Evolutionary conservation across 2,113 vertebrate genomes (phyloP).

Genomic region (Elanoides forficatus): DNA sequence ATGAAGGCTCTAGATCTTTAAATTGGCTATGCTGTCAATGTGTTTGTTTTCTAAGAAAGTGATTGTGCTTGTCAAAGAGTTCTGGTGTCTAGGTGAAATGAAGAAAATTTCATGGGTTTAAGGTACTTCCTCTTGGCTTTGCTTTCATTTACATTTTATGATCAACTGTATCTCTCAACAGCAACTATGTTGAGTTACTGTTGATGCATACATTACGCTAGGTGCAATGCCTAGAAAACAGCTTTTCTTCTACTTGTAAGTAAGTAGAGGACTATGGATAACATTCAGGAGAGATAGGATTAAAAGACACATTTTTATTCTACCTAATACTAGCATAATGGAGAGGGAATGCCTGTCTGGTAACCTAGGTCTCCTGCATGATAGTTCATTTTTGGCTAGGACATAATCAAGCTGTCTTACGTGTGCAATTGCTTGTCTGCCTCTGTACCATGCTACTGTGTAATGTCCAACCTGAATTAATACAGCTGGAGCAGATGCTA

Average conservation of each 20-base stretch:
- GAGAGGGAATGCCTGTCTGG: not conserved
- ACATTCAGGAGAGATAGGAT: not conserved
- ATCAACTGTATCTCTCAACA: not conserved
- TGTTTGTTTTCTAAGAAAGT: not conserved
- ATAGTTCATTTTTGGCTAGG: constrained; percentile 30
- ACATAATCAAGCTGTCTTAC: constrained; percentile 53
- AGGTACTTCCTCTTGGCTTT: not conserved
- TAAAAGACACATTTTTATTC: not conserved
- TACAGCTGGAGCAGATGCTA: constrained; percentile 75
- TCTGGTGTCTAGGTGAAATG: not conserved
- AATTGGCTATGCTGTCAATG: not conserved
- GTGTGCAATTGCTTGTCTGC: constrained; percentile 29
- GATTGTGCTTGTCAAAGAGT: not conserved
- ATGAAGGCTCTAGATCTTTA: not conserved
- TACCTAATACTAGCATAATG: not conserved
- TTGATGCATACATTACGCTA: not conserved
- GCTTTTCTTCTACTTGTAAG: not conserved
- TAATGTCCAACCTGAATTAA: constrained; percentile 65
- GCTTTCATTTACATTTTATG: not conserved
- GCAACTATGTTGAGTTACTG: not conserved
- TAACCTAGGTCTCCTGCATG: not conserved
- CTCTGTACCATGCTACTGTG: constrained; percentile 48
- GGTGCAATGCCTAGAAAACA: not conserved
- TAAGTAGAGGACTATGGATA: not conserved
- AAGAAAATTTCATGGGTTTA: not conserved